Conservation (phyloP, 2,888 invertebrate genomes). For the Tenthredo livida region DNA sequence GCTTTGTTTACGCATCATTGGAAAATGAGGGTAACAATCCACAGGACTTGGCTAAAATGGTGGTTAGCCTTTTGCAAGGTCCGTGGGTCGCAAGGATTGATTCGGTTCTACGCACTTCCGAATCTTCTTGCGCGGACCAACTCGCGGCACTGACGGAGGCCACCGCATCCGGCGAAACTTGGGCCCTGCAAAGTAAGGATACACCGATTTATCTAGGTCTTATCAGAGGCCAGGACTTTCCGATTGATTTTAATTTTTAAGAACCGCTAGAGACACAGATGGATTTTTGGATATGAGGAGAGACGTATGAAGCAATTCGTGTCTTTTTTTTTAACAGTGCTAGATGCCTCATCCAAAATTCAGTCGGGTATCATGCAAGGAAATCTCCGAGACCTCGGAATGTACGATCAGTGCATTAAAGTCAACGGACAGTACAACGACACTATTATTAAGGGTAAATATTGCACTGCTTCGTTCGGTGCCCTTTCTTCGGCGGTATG, state of each 20-base stretch:
- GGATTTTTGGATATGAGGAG: neutral
- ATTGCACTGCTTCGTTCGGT: conserved; percentile 68
- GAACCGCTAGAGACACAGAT: neutral
- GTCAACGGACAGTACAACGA: conserved; percentile 59
- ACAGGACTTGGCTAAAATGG: neutral
- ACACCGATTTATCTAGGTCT: neutral
- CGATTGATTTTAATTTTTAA: neutral
- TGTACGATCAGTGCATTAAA: conserved; percentile 77
- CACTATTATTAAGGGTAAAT: conserved; percentile 73
- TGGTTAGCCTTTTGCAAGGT: neutral
- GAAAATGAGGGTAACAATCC: neutral
- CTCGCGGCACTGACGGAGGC: neutral
- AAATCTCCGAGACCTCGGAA: conserved; percentile 77
- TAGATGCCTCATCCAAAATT: conserved; percentile 79
- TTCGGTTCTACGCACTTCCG: neutral
- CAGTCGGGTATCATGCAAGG: conserved; percentile 78
- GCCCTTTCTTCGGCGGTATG: neutral
- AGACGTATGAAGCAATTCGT: neutral
- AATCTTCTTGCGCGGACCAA: conserved; percentile 2
- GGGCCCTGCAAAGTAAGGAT: conserved; percentile 17
- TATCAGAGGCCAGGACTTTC: neutral
- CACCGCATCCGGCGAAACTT: neutral
- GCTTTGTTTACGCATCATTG: neutral
- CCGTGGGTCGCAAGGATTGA: neutral
- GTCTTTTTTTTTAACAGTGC: conserved; percentile 74